Conservation (phyloP, 2,797 vertebrate species). For the Selene dorsalis region DNA sequence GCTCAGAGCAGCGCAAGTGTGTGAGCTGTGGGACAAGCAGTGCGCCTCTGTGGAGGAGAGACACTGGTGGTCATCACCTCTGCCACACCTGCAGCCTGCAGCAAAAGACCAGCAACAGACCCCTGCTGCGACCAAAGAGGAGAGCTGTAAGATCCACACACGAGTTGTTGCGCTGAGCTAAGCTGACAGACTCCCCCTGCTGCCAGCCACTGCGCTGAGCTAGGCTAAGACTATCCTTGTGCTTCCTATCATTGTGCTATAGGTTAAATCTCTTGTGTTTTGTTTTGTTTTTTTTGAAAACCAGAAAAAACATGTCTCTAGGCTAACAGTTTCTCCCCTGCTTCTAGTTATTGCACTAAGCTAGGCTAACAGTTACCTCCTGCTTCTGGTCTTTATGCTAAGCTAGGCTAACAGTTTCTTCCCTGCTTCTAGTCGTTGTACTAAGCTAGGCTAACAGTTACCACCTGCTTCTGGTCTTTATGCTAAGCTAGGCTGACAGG, state of each 20-base stretch:
- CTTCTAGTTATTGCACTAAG: neutral
- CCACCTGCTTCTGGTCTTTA: neutral
- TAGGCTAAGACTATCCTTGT: too few species aligned
- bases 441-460: neutral
- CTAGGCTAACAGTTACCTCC: neutral
- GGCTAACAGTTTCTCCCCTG: too few species aligned
- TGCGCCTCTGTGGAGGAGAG: constrained; percentile 63
- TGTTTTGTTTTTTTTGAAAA: too few species aligned
- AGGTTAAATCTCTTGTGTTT: too few species aligned
- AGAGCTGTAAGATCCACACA: constrained; percentile 40
- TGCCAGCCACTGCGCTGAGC: neutral
- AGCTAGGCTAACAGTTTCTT: too few species aligned
- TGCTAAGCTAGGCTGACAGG: neutral
- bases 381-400: too few species aligned
- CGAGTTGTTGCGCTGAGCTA: neutral
- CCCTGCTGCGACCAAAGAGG: constrained; percentile 53
- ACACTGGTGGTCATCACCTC: constrained; percentile 35
- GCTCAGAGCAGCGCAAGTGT: constrained; percentile 48
- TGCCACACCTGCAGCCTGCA: constrained; percentile 56
- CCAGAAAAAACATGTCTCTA: too few species aligned
- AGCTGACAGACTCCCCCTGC: neutral
- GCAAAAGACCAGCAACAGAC: constrained; percentile 24
- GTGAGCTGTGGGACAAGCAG: constrained; percentile 42
- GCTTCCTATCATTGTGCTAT: too few species aligned
- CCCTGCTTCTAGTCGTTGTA: neutral